Conservation (phyloP, 1,140 invertebrate species). For the Leptinotarsa texana region DNA sequence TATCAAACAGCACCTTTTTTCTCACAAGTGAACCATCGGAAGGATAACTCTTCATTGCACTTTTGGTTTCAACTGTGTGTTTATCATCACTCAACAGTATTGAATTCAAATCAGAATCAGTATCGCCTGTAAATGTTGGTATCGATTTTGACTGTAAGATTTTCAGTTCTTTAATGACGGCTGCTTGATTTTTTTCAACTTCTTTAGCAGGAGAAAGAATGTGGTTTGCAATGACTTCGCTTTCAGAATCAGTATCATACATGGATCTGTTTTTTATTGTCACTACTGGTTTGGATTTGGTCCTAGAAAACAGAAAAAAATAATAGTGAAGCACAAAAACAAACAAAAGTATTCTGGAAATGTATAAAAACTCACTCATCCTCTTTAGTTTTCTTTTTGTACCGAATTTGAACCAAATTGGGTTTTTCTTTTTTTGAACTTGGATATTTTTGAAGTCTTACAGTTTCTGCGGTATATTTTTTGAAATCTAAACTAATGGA, state of each 20-base stretch:
- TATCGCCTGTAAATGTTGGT: constrained; percentile 13
- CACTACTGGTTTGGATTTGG: constrained; percentile 15
- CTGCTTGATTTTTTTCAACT: constrained; percentile 23
- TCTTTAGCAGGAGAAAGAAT: neutral
- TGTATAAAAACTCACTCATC: neutral
- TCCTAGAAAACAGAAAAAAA: neutral
- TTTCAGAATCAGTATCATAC: constrained; percentile 44
- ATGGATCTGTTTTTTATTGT: constrained; percentile 40
- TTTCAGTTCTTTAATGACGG: constrained; percentile 33
- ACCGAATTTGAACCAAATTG: constrained; percentile 21
- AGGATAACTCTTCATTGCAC: constrained; percentile 44
- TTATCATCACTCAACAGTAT: constrained; percentile 23
- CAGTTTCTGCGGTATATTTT: neutral
- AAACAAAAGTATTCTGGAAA: no score
- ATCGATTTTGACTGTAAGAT: constrained; percentile 21
- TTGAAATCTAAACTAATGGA: constrained; percentile 22
- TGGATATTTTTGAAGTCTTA: constrained; percentile 16
- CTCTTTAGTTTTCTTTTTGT: constrained; percentile 13
- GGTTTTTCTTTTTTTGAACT: constrained; percentile 18
- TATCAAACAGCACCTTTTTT: constrained; percentile 52
- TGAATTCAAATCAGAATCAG: constrained; percentile 13
- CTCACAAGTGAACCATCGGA: constrained; percentile 41
- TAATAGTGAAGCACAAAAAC: neutral
- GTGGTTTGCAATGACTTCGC: constrained; percentile 24
- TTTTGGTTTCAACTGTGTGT: constrained; percentile 35